Conservation (phyloP, 2,113 vertebrate genomes). For the Mesocricetus auratus region DNA sequence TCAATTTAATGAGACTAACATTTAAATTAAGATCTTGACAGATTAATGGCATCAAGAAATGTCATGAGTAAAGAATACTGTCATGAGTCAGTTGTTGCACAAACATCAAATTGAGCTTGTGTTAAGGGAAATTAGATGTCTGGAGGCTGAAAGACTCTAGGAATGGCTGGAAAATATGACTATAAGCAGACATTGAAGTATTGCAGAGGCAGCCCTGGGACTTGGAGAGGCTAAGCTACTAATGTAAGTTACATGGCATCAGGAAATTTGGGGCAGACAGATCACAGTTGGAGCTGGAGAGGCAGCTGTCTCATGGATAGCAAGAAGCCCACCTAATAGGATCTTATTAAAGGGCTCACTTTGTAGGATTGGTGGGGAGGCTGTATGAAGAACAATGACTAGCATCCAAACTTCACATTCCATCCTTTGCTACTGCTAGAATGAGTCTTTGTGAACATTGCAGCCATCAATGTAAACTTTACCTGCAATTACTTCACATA, state of each 20-base stretch:
- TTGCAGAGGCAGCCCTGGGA: not conserved
- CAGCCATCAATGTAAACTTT: not conserved
- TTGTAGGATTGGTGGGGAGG: not conserved
- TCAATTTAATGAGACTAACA: constrained; percentile 67
- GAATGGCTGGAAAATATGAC: not conserved
- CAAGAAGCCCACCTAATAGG: not conserved
- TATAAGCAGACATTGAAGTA: not conserved
- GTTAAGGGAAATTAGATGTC: not conserved
- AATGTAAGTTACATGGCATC: not conserved
- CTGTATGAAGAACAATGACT: not conserved
- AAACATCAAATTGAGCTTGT: not conserved
- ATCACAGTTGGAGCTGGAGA: too few species aligned
- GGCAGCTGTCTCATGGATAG: not conserved
- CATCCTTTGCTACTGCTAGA: not conserved
- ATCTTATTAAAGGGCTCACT: not conserved
- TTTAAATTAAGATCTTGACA: constrained; percentile 59
- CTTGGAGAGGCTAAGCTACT: not conserved
- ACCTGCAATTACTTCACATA: not conserved
- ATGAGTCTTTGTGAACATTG: not conserved
- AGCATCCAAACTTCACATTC: not conserved
- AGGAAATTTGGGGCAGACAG: not conserved
- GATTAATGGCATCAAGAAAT: constrained; percentile 68
- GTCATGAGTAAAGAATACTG: constrained; percentile 47
- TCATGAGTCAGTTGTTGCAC: not conserved
- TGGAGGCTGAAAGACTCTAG: not conserved